Base-by-base conservation (phyloP, 1,140 invertebrate species). In the Diploscapter pachys region DNA sequence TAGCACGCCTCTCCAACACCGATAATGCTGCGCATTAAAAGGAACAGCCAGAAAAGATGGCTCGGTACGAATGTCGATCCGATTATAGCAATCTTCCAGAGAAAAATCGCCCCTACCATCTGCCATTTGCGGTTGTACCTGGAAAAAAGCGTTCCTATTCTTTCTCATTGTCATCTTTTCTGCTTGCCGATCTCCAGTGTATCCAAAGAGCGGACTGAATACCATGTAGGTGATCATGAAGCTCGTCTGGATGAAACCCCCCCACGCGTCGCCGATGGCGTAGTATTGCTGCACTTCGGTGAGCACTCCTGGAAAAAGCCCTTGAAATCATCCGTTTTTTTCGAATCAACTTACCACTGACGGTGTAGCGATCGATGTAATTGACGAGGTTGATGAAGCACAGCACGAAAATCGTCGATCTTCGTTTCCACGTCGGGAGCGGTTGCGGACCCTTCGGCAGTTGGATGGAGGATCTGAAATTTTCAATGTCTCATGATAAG, bases 1-100 rank as follows among this genome's bases (percentile, higher is more conserved):
- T 99, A 99, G 79, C 83, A 85, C 0, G 97, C 97, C 89, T 99
- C 96, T 54, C 97, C 97, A 80, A 99, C 91, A 9, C 97, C 97
- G 64, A 99, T 96, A 69, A 97, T 85, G 2, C 92, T 91, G 68
- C 96, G 89, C 83, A 96, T 92, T 13, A 93, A 85, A 4, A 96
- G 88, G 86, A 99, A 99, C 86, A 89, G 88, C 53, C 86, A 87
- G 81, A 90, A 94, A 54, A 89, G 84, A 91, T 93, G 84, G 72
- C 52, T 63, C 4, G 87, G 86, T 89, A 97, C 91, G 87, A 91
- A 96, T 5, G 95, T 98, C 3, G 95, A 94, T 56, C 91, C 77
- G 5, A 97, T 88, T 0, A 96, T 98, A 0, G 93, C 95, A 9
- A 93, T 80, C 82, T 93, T 91, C 96, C 96, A 98, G 52, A 98